These are phyloP conservation scores for Geotria australis DNA, from an alignment of 2,797 vertebrate genomes.

Conservation along the genomic window DNA sequence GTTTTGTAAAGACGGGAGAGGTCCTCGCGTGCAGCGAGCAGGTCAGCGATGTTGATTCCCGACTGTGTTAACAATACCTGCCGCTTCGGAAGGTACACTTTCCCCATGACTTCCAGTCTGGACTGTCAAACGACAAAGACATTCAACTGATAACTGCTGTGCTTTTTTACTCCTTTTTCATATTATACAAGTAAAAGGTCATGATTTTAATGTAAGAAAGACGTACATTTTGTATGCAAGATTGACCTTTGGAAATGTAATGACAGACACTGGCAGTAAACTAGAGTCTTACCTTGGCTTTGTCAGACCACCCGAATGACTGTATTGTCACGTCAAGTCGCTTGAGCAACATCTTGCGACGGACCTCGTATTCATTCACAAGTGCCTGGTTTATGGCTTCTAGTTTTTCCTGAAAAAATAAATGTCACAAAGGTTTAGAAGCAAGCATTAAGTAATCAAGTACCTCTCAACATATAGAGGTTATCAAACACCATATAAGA, in stretches of 20 bases:
- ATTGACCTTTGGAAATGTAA: constrained; percentile 1
- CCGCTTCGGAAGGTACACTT: constrained; percentile 10
- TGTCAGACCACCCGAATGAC: constrained; percentile 87
- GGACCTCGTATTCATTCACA: constrained; percentile 71
- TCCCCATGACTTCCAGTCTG: constrained; percentile 26
- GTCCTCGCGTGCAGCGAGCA: constrained; percentile 38
- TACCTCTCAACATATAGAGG: no score
- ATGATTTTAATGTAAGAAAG: no score
- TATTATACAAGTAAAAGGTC: no score
- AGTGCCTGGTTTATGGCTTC: constrained; percentile 86
- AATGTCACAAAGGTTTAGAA: neutral
- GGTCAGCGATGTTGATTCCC: constrained; percentile 14
- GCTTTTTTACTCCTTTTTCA: no score
- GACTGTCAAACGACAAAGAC: constrained; percentile 13
- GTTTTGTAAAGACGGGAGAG: constrained; percentile 22
- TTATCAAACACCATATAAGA: no score
- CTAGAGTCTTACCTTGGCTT: constrained; percentile 43
- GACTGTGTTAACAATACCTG: constrained; percentile 7
- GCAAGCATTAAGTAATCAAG: no score
- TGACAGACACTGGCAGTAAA: neutral
- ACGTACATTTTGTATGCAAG: no score
- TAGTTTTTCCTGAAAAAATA: constrained; percentile 49
- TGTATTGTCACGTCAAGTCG: constrained; percentile 87
- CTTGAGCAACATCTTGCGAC: constrained; percentile 77
- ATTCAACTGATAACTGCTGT: no score